A percentile compares a stretch with the other conserved stretches of the same genome.
Evolutionary conservation across 2,113 vertebrate genomes (phyloP).

Genomic region (Psittacula cyanocephala): DNA sequence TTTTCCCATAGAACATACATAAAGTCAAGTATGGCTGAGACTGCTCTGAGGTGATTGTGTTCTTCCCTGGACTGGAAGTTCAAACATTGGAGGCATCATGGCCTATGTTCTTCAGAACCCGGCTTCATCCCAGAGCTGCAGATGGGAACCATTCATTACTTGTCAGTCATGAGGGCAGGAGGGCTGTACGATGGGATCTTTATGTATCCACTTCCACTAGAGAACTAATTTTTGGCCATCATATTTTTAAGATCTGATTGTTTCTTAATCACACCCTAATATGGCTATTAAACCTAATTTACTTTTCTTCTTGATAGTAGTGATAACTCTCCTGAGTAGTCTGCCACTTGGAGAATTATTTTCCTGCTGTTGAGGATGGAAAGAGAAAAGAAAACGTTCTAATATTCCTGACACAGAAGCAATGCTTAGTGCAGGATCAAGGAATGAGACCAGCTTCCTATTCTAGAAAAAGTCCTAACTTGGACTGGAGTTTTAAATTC

Average conservation of each 20-base stretch:
- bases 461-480: not conserved
- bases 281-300: not conserved
- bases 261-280: not conserved
- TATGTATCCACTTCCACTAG: not conserved
- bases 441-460: not conserved
- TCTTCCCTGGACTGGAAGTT: not conserved
- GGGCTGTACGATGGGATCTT: not conserved
- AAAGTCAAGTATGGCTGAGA: not conserved
- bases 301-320: not conserved
- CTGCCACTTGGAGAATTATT: fast-evolving
- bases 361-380: not conserved
- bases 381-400: not conserved
- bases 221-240: not conserved
- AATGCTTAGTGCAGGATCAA: not conserved
- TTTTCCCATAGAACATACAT: not conserved
- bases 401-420: not conserved
- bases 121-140: not conserved
- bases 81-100: not conserved
- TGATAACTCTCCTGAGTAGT: not conserved
- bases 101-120: not conserved
- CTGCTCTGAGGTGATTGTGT: not conserved
- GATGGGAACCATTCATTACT: not conserved
- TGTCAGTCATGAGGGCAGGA: not conserved
- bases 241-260: not conserved
- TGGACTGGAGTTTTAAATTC: not conserved